Evolutionary conservation across 1,140 invertebrate species (phyloP).

Genomic region (Drosophila takahashii): DNA sequence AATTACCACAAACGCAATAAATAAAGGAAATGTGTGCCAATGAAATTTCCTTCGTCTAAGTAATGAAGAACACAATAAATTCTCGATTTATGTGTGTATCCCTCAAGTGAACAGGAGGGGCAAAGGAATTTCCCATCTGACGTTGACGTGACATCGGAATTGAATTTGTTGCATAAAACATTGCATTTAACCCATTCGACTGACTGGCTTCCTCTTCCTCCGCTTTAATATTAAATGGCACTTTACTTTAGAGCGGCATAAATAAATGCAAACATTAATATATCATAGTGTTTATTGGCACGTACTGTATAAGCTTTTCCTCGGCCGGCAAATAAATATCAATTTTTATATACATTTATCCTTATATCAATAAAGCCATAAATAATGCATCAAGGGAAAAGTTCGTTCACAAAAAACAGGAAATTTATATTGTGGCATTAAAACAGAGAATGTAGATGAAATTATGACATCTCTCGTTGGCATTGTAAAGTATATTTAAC

Average conservation of each 20-base stretch:
- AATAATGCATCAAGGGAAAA: slow-evolving; percentile 36
- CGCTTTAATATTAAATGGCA: slow-evolving; percentile 38
- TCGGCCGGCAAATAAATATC: slow-evolving; percentile 45
- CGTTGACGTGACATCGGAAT: slow-evolving; percentile 54
- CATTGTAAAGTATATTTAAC: slow-evolving; percentile 1
- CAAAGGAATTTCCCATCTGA: slow-evolving; percentile 31
- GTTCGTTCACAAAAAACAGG: slow-evolving; percentile 6
- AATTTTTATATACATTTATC: slow-evolving; percentile 29
- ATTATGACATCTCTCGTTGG: slow-evolving; percentile 15
- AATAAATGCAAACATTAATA: slow-evolving; percentile 66
- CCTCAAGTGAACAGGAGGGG: slow-evolving; percentile 4
- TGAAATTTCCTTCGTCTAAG: slow-evolving; percentile 23
- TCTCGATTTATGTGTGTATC: slow-evolving; percentile 74
- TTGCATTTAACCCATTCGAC: slow-evolving; percentile 24
- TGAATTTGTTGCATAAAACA: slow-evolving; percentile 61
- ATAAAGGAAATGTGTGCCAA: slow-evolving; percentile 40
- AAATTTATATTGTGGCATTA: slow-evolving; percentile 35
- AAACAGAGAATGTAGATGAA: slow-evolving; percentile 14
- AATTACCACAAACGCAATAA: slow-evolving; percentile 8
- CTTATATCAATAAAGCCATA: slow-evolving; percentile 37
- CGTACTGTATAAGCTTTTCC: slow-evolving; percentile 13
- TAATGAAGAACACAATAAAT: slow-evolving; percentile 51
- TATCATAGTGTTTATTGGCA: slow-evolving; percentile 51
- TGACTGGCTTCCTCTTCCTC: neutral
- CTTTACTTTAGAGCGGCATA: slow-evolving; percentile 38